phyloP scores from a whole-genome alignment of 2,113 vertebrate genomes.

The Sciurus niger region DNA sequence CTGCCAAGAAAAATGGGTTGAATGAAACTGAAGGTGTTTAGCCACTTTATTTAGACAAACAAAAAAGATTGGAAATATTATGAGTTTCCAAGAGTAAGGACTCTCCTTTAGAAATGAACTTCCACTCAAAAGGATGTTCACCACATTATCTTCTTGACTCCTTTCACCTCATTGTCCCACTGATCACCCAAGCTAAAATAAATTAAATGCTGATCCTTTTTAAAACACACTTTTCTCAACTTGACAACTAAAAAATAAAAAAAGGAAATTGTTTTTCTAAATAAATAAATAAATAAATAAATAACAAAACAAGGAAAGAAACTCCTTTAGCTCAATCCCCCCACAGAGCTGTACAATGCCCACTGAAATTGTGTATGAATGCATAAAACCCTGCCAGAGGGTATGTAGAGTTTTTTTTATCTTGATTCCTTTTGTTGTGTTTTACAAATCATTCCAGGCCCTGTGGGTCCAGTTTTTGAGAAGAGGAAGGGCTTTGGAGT shows the following conservation, averaged over 20 bases:
- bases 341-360: constrained; percentile 29
- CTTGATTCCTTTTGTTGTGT: constrained; percentile 77
- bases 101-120: background rate
- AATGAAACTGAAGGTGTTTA: background rate
- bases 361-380: constrained; percentile 63
- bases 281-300: background rate
- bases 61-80: background rate
- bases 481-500: constrained; percentile 44
- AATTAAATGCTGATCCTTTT: background rate
- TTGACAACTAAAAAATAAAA: background rate
- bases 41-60: background rate
- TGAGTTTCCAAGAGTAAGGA: background rate
- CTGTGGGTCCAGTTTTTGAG: constrained; percentile 57
- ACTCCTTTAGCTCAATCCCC: constrained; percentile 19
- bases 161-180: background rate
- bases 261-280: background rate
- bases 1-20: background rate
- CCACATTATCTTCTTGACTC: background rate
- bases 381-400: constrained; percentile 67
- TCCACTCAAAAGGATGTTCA: background rate
- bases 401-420: constrained; percentile 67
- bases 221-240: background rate
- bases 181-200: constrained; percentile 35
- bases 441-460: constrained; percentile 77
- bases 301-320: constrained; percentile 28